Evolutionary conservation across 2,113 vertebrate species (phyloP).

Genomic region (Athene cunicularia): DNA sequence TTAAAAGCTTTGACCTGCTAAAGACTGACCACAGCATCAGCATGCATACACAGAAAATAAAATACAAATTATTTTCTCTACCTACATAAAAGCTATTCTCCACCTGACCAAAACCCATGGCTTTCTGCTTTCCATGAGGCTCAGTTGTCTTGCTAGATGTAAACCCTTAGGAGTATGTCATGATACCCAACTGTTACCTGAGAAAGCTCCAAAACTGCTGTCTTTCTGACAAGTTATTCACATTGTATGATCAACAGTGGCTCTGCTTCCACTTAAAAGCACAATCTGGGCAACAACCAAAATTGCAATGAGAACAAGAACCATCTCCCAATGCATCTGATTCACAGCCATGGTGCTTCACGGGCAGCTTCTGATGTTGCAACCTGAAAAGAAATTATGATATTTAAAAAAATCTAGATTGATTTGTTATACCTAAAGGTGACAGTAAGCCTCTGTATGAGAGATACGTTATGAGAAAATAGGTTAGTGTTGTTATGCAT

Average conservation of each 20-base stretch:
- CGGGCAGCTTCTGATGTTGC: slow-evolving; percentile 70
- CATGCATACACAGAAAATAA: background rate
- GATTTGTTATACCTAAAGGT: background rate
- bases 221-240: slow-evolving; percentile 34
- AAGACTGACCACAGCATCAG: background rate
- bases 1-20: background rate
- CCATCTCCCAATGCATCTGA: slow-evolving; percentile 76
- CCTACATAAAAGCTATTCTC: background rate
- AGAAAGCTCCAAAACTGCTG: background rate
- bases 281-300: slow-evolving; percentile 73
- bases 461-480: background rate
- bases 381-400: slow-evolving; percentile 41
- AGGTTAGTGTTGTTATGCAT: background rate
- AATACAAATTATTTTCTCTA: background rate
- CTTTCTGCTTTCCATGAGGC: background rate
- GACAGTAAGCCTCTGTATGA: background rate
- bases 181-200: background rate
- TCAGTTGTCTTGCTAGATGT: background rate
- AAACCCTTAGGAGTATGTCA: background rate
- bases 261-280: slow-evolving; percentile 80
- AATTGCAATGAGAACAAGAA: slow-evolving; percentile 75
- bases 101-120: background rate
- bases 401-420: background rate
- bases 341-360: slow-evolving; percentile 72
- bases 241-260: slow-evolving; percentile 71